phyloP scores from a whole-genome alignment of 1,140 invertebrate species.

The Metaphire vulgaris region DNA sequence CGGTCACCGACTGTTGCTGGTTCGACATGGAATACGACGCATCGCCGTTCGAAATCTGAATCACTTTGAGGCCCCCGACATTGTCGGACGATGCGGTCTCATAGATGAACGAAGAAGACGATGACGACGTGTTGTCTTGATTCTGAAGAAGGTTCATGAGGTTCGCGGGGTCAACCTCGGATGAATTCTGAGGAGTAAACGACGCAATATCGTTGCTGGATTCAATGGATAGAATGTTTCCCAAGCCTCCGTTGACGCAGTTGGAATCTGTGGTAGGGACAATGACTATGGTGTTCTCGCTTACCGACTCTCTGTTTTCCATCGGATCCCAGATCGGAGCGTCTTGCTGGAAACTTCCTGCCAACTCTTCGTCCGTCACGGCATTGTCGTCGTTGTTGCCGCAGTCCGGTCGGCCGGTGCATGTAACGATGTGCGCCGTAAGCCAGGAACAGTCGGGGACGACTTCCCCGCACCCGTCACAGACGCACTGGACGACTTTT shows the following conservation, averaged over 20 bases:
- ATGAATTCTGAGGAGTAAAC: background rate
- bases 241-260: background rate
- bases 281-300: background rate
- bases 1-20: background rate
- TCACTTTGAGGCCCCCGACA: background rate
- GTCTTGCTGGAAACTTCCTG: background rate
- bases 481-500: slow-evolving; percentile 8
- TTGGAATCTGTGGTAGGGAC: background rate
- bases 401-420: background rate
- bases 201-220: background rate
- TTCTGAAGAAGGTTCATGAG: background rate
- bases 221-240: background rate
- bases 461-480: slow-evolving; percentile 18
- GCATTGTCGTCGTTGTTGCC: slow-evolving; percentile 1
- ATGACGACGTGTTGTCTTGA: background rate
- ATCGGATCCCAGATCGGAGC: background rate
- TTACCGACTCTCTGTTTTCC: background rate
- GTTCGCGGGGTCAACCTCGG: background rate
- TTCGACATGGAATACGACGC: background rate
- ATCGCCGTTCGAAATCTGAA: background rate
- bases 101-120: slow-evolving; percentile 2
- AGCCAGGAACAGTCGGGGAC: slow-evolving; percentile 22
- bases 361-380: slow-evolving; percentile 11
- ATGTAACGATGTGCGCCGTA: slow-evolving; percentile 18
- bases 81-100: background rate